Base-by-base conservation (phyloP, 2,888 invertebrate genomes). In the Eupithecia dodoneata region DNA sequence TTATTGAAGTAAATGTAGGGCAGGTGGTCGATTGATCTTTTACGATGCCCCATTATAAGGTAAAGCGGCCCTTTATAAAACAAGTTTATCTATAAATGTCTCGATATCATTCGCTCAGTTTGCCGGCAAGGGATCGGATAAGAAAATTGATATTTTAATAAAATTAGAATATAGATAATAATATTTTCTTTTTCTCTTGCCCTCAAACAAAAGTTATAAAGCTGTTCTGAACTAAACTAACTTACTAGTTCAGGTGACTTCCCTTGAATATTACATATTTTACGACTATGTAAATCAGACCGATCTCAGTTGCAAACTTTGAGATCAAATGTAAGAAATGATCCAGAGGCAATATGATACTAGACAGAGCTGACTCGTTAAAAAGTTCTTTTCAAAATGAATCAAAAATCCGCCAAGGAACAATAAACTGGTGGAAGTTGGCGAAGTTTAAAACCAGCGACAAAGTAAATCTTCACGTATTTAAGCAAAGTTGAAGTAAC, bases 11-110 rank as follows among this genome's bases (percentile, higher is more conserved):
- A 63, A 75, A 76, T 76, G 73, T 77, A 73, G 79, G 75, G 79
- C 79, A 77, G 75, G 79, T 79, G 75, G 66, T 72, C 74, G 75
- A 75, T 79, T 69, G 72, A 55, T 75, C 47, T 78, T 73, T 71
- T 71, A 75, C 65, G 72, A 73, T 59, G 9, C 65, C 71, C 52
- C 69, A 76, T 71, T 71, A 74, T 45, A 71, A 41, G 66, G 66
- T 67, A 65, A 72, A 72, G 52, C 49, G 41, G 9, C 70, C 52
- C 70, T 76, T 47, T 9, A 44, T 45, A 18, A 71, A 71, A 71
- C 71, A 67, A 42, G 66, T 73, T 74, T 74, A 18, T 49, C 71
- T 69, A 72, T 69, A 59, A 67, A 63, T 59, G 41, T 74, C 6
- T 70, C 63, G 9, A 44, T 45, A 69, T n/a, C 12, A 63, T 30